Percentiles rank a stretch among this genome's conserved stretches.
phyloP scores from a whole-genome alignment of 1,140 invertebrate species.

The Euborellia annulipes region DNA sequence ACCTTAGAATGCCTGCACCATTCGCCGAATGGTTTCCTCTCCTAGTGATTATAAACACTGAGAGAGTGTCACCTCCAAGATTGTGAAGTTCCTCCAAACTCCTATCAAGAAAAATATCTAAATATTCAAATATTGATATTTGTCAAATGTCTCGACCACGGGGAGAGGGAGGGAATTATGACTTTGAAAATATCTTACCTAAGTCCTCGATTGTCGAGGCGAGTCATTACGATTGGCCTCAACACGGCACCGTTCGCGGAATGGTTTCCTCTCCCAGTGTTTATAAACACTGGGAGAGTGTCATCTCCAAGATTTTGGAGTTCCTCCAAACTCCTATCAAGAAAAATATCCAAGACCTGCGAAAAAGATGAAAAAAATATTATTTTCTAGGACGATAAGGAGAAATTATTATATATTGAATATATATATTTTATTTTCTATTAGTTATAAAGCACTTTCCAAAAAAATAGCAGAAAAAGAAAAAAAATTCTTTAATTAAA shows the following conservation, averaged over 20 bases:
- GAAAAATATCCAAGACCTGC: too few species aligned
- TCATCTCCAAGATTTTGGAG: slow-evolving; percentile 23
- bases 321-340: slow-evolving; percentile 2
- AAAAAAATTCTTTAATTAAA: too few species aligned
- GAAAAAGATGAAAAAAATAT: too few species aligned
- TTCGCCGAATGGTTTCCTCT: slow-evolving; percentile 53
- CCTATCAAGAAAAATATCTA: too few species aligned
- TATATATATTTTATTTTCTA: too few species aligned
- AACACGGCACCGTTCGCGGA: slow-evolving; percentile 45
- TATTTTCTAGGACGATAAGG: too few species aligned
- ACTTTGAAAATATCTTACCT: slow-evolving; percentile 24
- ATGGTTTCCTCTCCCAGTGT: slow-evolving; percentile 63
- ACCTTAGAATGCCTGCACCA: slow-evolving; percentile 46
- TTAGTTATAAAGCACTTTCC: too few species aligned
- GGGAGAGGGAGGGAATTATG: too few species aligned
- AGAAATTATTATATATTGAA: too few species aligned
- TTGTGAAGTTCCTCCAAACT: slow-evolving; percentile 17
- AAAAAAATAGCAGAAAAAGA: too few species aligned
- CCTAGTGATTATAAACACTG: slow-evolving; percentile 59
- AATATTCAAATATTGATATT: too few species aligned
- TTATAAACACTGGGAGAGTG: slow-evolving; percentile 44
- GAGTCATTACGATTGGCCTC: slow-evolving; percentile 46
- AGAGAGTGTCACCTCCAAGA: slow-evolving; percentile 25
- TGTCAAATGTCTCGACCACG: too few species aligned
- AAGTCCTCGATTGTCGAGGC: slow-evolving; percentile 35